Evolutionary conservation across 2,113 vertebrate genomes (phyloP), one percentile per base, ranked within the genome.

Genomic region (Deroptyus accipitrinus): DNA sequence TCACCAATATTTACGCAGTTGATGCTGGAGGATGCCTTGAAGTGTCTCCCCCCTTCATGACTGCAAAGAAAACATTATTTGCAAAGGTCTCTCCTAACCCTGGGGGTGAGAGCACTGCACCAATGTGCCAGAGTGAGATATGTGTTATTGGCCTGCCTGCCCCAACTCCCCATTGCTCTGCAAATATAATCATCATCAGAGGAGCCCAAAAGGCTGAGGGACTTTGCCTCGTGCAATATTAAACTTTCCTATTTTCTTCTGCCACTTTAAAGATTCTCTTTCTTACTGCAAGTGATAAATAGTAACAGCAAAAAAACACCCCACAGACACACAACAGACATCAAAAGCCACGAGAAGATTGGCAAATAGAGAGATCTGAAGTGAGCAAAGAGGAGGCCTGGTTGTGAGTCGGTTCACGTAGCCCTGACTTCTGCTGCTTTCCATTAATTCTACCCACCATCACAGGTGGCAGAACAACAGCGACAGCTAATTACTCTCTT

Each of bases 231-330:
- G 8, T 93, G 91, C 90, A 95, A 96, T 95, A 97, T 97, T 95
- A 77, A 95, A 95, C 83, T 69, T 86, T 9, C 94, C 84, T 88
- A 86, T 94, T 95, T 97, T 91, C 95, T 84, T 74, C 94, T 94
- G 86, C 93, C 83, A 74, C 92, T 96, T 97, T 97, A 94, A 97
- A 97, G 92, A 95, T 93, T 97, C 96, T 89, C 88, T 97, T 97
- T 97, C 95, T 95, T 79, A 93, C 94, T 4, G 77, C 6, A 8
- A 76, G 96, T 86, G 92, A 97, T 96, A 96, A 97, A 97, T 96
- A 97, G 94, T 94, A 97, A 94, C 82, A 73, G 88, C 75, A n/a
- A 59, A 84, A 86, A 91, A 93, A 59, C 91, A 92, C 86, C 90
- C 96, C 88, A 82, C 93, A 88, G 94, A 96, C 94, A 96, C 92